phyloP scores from a whole-genome alignment of 2,113 vertebrate genomes.

The Nothocercus julius region DNA sequence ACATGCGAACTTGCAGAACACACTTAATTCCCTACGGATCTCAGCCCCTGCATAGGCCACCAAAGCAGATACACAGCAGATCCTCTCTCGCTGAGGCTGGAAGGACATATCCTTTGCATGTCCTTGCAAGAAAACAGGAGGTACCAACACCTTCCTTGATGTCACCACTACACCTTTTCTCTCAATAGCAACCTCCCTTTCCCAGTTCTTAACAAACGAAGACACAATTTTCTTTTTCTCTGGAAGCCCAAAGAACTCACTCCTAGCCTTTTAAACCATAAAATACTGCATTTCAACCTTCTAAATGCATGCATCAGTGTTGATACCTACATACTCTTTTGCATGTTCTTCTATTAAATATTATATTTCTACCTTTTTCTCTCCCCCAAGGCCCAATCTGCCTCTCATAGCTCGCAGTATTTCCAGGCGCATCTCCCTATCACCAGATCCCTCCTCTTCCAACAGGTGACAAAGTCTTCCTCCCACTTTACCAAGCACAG shows the following conservation, averaged over 20 bases:
- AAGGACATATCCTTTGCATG: background rate
- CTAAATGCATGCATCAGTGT: rapidly evolving
- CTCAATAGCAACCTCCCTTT: background rate
- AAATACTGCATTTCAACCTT: background rate
- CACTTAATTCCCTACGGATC: background rate
- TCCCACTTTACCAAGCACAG: background rate
- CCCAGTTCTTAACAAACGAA: background rate
- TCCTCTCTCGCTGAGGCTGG: background rate
- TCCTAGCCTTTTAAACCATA: background rate
- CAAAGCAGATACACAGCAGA: background rate
- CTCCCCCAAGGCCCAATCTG: background rate
- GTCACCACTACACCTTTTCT: background rate
- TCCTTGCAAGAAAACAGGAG: background rate
- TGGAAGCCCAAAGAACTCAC: background rate
- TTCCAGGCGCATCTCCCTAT: background rate
- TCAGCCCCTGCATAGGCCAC: background rate
- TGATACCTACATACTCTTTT: background rate
- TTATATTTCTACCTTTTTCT: background rate
- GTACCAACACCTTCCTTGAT: background rate
- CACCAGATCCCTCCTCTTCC: background rate
- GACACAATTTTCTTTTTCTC: background rate
- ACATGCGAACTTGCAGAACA: background rate
- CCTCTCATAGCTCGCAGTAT: too few relatives aligned
- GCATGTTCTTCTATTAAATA: background rate
- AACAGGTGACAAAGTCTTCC: background rate